A percentile compares a stretch with the other conserved stretches of the same genome.
Evolutionary conservation across 2,888 invertebrate genomes (phyloP).

Genomic region (Cephus nigrinus): DNA sequence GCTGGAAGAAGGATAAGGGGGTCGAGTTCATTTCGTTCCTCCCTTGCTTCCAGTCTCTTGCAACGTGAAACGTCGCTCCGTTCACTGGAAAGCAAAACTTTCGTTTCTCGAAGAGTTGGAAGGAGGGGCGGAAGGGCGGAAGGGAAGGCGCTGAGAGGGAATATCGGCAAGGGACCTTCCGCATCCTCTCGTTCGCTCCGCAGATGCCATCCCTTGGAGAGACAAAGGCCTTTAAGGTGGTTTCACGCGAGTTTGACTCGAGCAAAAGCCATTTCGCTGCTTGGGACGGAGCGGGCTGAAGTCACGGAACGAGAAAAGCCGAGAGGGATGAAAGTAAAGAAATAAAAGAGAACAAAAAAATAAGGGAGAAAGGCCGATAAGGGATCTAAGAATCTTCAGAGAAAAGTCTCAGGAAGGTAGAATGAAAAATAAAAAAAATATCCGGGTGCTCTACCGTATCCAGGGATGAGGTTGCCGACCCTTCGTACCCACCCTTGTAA

Average conservation of each 20-base stretch:
- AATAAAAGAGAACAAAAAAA: conserved; percentile 1
- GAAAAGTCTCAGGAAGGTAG: neutral
- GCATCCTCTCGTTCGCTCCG: neutral
- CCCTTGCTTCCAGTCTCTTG: neutral
- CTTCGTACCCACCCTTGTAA: neutral
- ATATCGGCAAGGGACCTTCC: neutral
- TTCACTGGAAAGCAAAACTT: neutral
- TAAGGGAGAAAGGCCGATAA: neutral
- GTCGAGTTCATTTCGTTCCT: too few relatives aligned
- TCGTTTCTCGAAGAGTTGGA: neutral
- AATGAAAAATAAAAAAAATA: neutral
- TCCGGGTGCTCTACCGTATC: neutral
- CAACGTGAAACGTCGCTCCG: neutral
- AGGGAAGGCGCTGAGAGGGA: neutral
- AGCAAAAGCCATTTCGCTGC: neutral
- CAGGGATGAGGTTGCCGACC: neutral
- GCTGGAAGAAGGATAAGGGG: neutral
- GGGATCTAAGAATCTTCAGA: conserved; percentile 8
- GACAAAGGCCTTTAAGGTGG: conserved; percentile 26
- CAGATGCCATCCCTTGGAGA: conserved; percentile 25
- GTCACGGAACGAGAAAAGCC: conserved; percentile 8
- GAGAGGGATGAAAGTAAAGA: conserved; percentile 5
- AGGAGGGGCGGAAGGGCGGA: neutral
- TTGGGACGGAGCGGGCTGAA: neutral
- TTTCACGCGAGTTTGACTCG: conserved; percentile 11